Evolutionary conservation across 2,888 invertebrate genomes (phyloP).

Genomic region (Eilema sororculum): DNA sequence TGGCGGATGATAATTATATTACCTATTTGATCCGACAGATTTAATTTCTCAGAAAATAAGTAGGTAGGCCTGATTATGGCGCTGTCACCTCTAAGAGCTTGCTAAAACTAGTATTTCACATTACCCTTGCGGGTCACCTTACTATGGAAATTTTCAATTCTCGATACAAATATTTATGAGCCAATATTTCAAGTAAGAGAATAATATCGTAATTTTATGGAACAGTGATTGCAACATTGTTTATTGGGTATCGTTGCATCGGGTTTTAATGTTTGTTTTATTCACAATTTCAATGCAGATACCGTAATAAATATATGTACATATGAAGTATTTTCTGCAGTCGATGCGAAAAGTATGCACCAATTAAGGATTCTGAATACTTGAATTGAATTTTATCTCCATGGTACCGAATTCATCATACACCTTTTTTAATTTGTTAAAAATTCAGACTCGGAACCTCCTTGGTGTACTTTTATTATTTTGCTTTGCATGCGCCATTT

Average conservation of each 20-base stretch:
- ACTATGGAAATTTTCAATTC: conserved; percentile 4
- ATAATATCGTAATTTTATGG: conserved; percentile 7
- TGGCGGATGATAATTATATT: too few species aligned
- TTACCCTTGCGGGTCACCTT: background rate
- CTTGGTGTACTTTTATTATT: too few species aligned
- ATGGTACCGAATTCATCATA: too few species aligned
- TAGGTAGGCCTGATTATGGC: too few species aligned
- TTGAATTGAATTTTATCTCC: too few species aligned
- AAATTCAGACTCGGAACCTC: too few species aligned
- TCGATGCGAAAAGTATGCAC: background rate
- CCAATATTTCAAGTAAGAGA: conserved; percentile 13
- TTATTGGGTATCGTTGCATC: background rate
- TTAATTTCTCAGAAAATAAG: background rate
- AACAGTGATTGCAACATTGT: conserved; percentile 20
- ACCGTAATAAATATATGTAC: background rate
- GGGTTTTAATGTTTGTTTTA: conserved; percentile 12
- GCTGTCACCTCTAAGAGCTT: too few species aligned
- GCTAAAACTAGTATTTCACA: background rate
- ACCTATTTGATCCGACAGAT: too few species aligned
- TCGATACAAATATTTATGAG: conserved; percentile 1
- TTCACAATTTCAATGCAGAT: background rate
- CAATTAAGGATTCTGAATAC: conserved; percentile 6
- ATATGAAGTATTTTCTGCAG: background rate
- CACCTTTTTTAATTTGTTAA: too few species aligned
- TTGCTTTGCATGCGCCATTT: too few species aligned